Evolutionary conservation across 2,888 invertebrate genomes (phyloP).

Genomic region (Didymodactylos carnosus): DNA sequence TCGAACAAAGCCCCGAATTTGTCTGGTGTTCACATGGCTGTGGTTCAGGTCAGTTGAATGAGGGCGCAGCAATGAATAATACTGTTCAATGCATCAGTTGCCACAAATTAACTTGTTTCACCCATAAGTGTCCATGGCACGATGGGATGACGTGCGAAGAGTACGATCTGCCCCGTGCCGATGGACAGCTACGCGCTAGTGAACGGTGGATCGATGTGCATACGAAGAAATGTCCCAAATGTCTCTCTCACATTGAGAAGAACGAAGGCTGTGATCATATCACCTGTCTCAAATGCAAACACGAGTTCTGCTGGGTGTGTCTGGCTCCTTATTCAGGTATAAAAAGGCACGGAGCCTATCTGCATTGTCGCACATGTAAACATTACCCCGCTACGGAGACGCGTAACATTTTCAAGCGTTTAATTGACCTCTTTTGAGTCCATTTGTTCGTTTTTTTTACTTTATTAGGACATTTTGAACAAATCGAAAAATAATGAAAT

Average conservation of each 20-base stretch:
- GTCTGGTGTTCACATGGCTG: not conserved
- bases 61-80: not conserved
- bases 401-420: not conserved
- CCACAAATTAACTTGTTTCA: not conserved
- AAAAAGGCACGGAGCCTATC: not conserved
- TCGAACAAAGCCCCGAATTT: not conserved
- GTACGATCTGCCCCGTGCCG: not conserved
- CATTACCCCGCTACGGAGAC: not conserved
- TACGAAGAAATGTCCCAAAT: conserved; percentile 87
- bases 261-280: conserved; percentile 95
- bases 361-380: not conserved
- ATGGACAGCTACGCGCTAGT: not conserved
- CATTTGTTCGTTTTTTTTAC: not conserved
- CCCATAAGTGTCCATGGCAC: not conserved
- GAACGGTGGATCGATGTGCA: conserved; percentile 30
- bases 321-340: conserved; percentile 40
- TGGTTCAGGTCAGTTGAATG: not conserved
- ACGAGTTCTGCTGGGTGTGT: conserved; percentile 96
- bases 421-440: not conserved
- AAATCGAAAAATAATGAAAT: not conserved
- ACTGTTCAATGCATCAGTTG: not conserved
- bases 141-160: not conserved
- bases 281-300: conserved; percentile 95
- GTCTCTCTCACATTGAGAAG: conserved; percentile 84
- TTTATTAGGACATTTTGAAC: not conserved